These are phyloP conservation scores for Melanerpes formicivorus DNA, from an alignment of 2,113 vertebrate species.

Conservation along the genomic window DNA sequence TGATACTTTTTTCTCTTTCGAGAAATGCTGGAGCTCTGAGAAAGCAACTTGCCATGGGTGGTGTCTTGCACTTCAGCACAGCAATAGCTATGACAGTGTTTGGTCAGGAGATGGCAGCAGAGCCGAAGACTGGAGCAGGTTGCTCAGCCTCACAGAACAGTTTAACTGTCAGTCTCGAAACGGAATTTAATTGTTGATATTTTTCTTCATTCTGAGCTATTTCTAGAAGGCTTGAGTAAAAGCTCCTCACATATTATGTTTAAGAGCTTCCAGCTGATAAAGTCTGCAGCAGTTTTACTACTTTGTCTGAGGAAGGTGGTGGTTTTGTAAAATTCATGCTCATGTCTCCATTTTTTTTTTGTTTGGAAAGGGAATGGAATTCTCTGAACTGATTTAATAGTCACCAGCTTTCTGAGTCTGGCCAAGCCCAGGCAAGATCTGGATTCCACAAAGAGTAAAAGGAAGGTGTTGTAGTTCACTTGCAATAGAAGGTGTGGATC, in stretches of 20 bases:
- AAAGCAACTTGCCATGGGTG: not conserved
- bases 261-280: not conserved
- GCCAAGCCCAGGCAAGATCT: not conserved
- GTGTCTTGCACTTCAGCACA: not conserved
- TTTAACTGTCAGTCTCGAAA: not conserved
- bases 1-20: not conserved
- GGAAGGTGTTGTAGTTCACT: not conserved
- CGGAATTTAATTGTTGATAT: not conserved
- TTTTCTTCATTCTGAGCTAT: conserved; percentile 17
- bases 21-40: not conserved
- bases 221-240: conserved; percentile 16
- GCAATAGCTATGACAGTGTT: not conserved
- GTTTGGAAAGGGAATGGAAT: not conserved
- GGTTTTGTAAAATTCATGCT: not conserved
- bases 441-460: not conserved
- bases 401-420: not conserved
- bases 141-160: not conserved
- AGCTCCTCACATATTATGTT: not conserved
- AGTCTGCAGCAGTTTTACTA: not conserved
- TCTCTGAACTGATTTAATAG: not conserved
- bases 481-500: not conserved
- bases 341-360: not conserved
- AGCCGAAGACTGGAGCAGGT: not conserved
- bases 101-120: conserved; percentile 59
- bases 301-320: not conserved